Evolutionary conservation across 2,113 vertebrate genomes (phyloP), one percentile per base, ranked within the genome.

Genomic region (Pseudopipra pipra): DNA sequence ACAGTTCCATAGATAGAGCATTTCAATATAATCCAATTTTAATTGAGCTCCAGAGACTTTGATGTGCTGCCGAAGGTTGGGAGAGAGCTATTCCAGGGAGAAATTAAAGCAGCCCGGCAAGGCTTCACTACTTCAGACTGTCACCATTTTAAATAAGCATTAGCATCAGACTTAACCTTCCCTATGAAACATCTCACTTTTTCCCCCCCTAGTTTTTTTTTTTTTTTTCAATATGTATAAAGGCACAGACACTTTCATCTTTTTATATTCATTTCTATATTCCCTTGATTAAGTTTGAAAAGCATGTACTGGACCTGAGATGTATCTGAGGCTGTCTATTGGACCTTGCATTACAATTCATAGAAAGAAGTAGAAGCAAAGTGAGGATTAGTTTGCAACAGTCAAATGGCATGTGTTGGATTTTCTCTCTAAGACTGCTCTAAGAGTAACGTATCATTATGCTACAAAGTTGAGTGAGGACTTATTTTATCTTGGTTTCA

Each of bases 11-110:
- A 98, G 98, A 98, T 98, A 98, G 98, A 98, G 98, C 98, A 98
- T 99, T 99, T 99, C 98, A 98, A 98, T 99, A 98, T 99, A 99
- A 99, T 99, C 99, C 99, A 99, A 98, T 99, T 99, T 99, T 99
- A 99, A 99, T 99, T 99, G 99, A 99, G 98, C 99, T 99, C 99
- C 98, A 98, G 99, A 99, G 99, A 99, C 98, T 99, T 98, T 98
- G 98, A 98, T 98, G 98, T 98, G 98, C 98, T 98, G 98, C 98
- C 86, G 98, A 98, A 99, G 99, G 99, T 98, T 98, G 98, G 98
- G 95, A 97, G 97, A 97, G 98, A 98, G 98, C 98, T 99, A 99
- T 99, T 99, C 99, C 99, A 98, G 98, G 97, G 99, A 99, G 99
- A 99, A 99, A 99, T 99, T 99, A 99, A 99, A 99, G 97, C 98